Percentiles rank a stretch among this genome's conserved stretches.
Conservation (phyloP, 2,113 vertebrate species). For the Pedionomus torquatus region DNA sequence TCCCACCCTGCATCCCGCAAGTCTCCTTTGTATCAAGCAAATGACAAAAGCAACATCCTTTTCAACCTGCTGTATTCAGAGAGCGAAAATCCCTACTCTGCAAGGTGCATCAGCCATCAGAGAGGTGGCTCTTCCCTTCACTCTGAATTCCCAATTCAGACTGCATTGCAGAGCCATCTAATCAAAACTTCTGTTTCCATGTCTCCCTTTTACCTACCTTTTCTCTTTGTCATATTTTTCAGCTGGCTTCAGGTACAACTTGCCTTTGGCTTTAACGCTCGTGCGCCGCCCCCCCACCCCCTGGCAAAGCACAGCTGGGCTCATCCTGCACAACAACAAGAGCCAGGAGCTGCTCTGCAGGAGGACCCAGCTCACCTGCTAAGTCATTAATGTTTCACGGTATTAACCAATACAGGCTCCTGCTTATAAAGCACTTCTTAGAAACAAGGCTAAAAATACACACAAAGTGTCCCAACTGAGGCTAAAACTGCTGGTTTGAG, state of each 20-base stretch:
- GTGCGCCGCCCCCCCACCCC: not conserved
- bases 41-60: not conserved
- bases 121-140: not conserved
- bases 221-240: not conserved
- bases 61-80: not conserved
- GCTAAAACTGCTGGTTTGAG: not conserved
- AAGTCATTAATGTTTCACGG: conserved; percentile 43
- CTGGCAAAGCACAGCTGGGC: fast-evolving
- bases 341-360: not conserved
- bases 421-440: not conserved
- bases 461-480: not conserved
- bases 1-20: not conserved
- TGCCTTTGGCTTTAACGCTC: not conserved
- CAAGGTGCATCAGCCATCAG: not conserved
- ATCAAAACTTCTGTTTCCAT: not conserved
- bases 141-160: fast-evolving
- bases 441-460: conserved; percentile 16
- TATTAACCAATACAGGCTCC: not conserved
- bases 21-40: not conserved
- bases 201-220: not conserved
- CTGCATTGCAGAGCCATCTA: not conserved
- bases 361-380: not conserved
- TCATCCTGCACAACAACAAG: not conserved
- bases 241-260: not conserved
- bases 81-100: not conserved